A percentile compares a stretch with the other conserved stretches of the same genome.
Evolutionary conservation across 1,140 invertebrate species (phyloP).

Genomic region (Trachelipus rathkii): DNA sequence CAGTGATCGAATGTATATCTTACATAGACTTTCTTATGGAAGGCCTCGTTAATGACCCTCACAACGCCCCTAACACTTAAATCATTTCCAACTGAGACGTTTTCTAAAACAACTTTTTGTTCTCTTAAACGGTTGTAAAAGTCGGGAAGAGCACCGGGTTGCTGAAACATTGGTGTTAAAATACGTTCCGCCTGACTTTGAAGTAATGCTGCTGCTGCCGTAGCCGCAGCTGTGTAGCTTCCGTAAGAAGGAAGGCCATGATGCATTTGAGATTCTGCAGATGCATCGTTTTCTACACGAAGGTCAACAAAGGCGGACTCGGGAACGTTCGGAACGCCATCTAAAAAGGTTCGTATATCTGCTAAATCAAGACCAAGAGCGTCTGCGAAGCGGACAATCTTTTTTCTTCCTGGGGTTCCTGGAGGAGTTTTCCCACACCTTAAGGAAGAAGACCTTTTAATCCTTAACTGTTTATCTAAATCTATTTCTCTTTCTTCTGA

Average conservation of each 20-base stretch:
- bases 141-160: slow-evolving; percentile 67
- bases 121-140: slow-evolving; percentile 72
- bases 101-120: slow-evolving; percentile 77
- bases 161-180: slow-evolving; percentile 69
- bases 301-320: slow-evolving; percentile 65
- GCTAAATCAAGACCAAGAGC: slow-evolving; percentile 87
- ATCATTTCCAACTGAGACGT: slow-evolving; percentile 66
- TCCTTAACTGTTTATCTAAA: slow-evolving; percentile 50
- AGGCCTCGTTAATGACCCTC: slow-evolving; percentile 83
- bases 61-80: slow-evolving; percentile 76
- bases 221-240: slow-evolving; percentile 1
- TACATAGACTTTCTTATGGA: slow-evolving; percentile 82
- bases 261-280: slow-evolving; percentile 23
- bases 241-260: slow-evolving; percentile 12
- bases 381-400: slow-evolving; percentile 92
- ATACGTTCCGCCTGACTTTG: slow-evolving; percentile 26
- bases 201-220: slow-evolving; percentile 22
- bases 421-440: slow-evolving; percentile 89
- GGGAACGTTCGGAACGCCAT: slow-evolving; percentile 81
- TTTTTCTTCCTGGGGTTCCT: slow-evolving; percentile 79
- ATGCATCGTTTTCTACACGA: slow-evolving; percentile 31
- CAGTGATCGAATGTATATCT: slow-evolving; percentile 82
- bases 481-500: slow-evolving; percentile 41
- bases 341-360: slow-evolving; percentile 80
- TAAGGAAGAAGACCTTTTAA: slow-evolving; percentile 75